Evolutionary conservation across 2,888 invertebrate genomes (phyloP).

Genomic region (Lissocephala sabroskyi): DNA sequence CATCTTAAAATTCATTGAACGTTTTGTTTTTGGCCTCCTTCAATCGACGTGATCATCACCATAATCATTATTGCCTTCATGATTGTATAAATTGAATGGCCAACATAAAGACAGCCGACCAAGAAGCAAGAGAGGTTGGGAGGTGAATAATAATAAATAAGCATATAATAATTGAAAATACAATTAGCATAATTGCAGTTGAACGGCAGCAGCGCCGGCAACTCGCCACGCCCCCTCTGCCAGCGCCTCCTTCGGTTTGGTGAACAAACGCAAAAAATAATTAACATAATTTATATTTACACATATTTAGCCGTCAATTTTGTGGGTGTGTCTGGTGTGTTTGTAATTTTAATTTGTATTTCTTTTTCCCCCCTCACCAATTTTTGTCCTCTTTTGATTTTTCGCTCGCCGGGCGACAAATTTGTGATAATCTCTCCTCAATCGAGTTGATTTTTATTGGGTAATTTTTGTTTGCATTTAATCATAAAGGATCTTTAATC

Average conservation of each 20-base stretch:
- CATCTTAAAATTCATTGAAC: conserved; percentile 57
- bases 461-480: no score
- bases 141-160: conserved; percentile 60
- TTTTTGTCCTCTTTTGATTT: background rate
- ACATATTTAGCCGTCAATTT: conserved; percentile 45
- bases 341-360: no score
- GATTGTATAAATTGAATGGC: no score
- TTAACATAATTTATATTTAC: conserved; percentile 60
- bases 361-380: conserved; percentile 13
- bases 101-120: background rate
- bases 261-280: conserved; percentile 34
- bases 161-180: conserved; percentile 62
- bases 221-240: background rate
- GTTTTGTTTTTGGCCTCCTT: no score
- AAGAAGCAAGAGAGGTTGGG: background rate
- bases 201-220: conserved; percentile 11
- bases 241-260: no score
- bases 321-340: no score
- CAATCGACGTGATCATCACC: no score
- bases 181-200: conserved; percentile 58
- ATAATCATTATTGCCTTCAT: no score
- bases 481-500: no score
- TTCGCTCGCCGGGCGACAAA: no score
- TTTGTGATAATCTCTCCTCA: no score
- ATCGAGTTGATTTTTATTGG: no score